Evolutionary conservation across 2,888 invertebrate genomes (phyloP).

Genomic region (Orthosia cruda): DNA sequence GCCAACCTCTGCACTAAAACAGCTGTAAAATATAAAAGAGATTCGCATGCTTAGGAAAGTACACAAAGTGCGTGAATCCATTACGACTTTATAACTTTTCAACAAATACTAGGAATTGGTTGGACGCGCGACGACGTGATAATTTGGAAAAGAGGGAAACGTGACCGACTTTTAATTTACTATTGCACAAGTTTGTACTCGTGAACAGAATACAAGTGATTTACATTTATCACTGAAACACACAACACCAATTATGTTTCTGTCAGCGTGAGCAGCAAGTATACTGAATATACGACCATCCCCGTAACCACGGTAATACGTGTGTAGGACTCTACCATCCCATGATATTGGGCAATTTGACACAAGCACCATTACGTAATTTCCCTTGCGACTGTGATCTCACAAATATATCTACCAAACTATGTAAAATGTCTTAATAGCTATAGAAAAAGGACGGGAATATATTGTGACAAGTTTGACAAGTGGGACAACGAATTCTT

Average conservation of each 20-base stretch:
- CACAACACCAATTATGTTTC: conserved; percentile 38
- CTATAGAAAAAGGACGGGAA: conserved; percentile 26
- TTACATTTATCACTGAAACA: conserved; percentile 55
- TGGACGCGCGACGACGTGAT: conserved; percentile 54
- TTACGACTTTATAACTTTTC: conserved; percentile 60
- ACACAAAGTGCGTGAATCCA: conserved; percentile 65
- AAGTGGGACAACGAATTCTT: conserved; percentile 60
- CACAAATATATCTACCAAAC: conserved; percentile 27
- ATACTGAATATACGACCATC: background rate
- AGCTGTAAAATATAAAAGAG: conserved; percentile 57
- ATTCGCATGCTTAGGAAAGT: conserved; percentile 62
- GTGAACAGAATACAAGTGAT: conserved; percentile 56
- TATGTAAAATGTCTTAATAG: conserved; percentile 43
- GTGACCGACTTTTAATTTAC: conserved; percentile 65
- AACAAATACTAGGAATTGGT: conserved; percentile 30
- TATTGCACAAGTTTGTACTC: conserved; percentile 50
- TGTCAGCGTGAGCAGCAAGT: conserved; percentile 7
- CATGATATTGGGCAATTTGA: conserved; percentile 61
- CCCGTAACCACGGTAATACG: conserved; percentile 29
- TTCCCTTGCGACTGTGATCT: conserved; percentile 66
- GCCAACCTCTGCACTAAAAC: conserved; percentile 59
- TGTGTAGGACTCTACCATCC: conserved; percentile 49
- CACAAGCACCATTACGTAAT: conserved; percentile 66
- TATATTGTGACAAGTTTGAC: conserved; percentile 65
- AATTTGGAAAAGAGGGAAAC: conserved; percentile 58